phyloP scores from a whole-genome alignment of 1,140 invertebrate genomes.

The Bombus confusus region DNA sequence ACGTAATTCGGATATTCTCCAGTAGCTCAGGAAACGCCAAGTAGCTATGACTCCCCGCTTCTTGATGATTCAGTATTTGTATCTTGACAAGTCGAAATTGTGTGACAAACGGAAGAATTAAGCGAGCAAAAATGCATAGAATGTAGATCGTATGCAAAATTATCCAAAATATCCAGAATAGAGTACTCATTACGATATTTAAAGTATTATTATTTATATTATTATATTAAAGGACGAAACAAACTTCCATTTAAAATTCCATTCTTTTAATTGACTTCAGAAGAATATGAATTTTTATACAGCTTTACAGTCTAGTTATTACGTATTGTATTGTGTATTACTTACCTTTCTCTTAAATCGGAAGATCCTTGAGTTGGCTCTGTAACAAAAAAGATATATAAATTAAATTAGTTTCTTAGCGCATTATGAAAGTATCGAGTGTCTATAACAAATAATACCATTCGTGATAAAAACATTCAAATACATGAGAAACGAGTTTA shows the following conservation, averaged over 20 bases:
- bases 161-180: no score
- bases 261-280: no score
- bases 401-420: background rate
- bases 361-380: background rate
- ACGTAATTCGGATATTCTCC: background rate
- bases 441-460: background rate
- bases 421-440: background rate
- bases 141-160: no score
- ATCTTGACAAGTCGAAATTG: background rate
- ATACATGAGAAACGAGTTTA: background rate
- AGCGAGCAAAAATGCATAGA: no score
- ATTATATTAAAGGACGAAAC: no score
- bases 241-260: no score
- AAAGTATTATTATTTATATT: no score
- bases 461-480: background rate
- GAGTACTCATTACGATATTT: no score
- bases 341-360: constrained; percentile 20
- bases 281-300: no score
- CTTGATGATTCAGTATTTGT: background rate
- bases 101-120: background rate
- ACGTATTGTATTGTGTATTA: background rate
- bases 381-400: constrained; percentile 26
- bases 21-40: background rate
- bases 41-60: background rate
- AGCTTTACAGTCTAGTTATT: no score